These are phyloP conservation scores for Diarsia brunnea DNA, from an alignment of 2,888 invertebrate species.

Conservation along the genomic window DNA sequence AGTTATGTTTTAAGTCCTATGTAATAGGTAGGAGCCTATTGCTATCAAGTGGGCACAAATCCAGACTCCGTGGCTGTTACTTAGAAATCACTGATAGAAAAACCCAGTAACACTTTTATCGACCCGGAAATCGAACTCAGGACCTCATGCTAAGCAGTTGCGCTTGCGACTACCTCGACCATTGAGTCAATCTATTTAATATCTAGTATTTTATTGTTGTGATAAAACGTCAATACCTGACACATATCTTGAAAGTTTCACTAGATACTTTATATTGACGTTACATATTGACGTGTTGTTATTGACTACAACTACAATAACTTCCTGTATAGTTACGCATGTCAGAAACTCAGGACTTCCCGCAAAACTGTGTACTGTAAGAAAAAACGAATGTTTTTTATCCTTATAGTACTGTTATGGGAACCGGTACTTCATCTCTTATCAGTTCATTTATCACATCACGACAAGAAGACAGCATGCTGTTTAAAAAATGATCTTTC, in stretches of 20 bases:
- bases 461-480: constrained; percentile 57
- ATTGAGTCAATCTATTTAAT: no score
- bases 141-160: no score
- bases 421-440: constrained; percentile 45
- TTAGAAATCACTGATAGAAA: no score
- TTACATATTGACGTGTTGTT: constrained; percentile 1
- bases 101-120: no score
- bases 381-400: constrained; percentile 30
- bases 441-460: constrained; percentile 62
- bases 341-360: constrained; percentile 40
- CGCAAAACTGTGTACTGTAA: constrained; percentile 16
- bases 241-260: background rate
- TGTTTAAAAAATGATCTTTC: constrained; percentile 60
- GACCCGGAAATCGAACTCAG: no score
- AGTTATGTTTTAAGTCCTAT: no score
- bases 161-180: no score
- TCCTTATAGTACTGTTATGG: constrained; percentile 54
- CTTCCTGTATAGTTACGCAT: constrained; percentile 14
- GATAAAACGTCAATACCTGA: background rate
- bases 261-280: background rate
- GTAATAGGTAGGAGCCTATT: no score
- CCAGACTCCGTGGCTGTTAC: no score
- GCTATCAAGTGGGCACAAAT: no score
- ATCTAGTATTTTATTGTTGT: background rate
- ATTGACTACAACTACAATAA: background rate